These are phyloP conservation scores for Cataglyphis albicans DNA, from an alignment of 2,888 invertebrate genomes.

Conservation along the genomic window DNA sequence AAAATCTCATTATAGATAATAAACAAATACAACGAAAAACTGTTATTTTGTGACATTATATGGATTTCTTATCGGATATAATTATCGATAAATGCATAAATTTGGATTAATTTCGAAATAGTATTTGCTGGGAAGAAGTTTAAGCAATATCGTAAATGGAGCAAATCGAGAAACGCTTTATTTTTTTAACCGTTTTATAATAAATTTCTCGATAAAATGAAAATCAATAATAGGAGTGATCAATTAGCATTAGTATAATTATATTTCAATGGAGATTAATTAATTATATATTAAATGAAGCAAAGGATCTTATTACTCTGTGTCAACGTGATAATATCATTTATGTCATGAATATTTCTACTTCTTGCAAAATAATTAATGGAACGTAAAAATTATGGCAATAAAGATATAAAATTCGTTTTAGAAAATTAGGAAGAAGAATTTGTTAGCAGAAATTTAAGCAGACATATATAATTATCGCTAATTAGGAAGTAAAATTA, in stretches of 20 bases:
- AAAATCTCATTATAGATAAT: neutral
- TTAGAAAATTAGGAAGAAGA: neutral
- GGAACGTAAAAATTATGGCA: neutral
- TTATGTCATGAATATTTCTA: neutral
- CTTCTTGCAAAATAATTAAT: neutral
- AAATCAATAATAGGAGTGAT: neutral
- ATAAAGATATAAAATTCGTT: neutral
- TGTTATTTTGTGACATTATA: neutral
- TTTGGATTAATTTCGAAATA: neutral
- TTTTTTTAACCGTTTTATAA: neutral
- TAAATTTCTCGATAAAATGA: neutral
- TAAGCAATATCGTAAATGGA: neutral
- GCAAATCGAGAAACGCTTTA: neutral
- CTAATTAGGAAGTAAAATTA: neutral
- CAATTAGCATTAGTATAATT: conserved; percentile 4
- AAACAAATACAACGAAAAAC: neutral
- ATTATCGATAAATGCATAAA: neutral
- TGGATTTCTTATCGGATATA: neutral
- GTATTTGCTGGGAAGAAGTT: neutral
- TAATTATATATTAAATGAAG: neutral
- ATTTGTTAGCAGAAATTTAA: neutral
- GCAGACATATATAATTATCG: neutral
- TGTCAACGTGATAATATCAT: neutral
- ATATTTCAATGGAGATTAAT: conserved; percentile 1
- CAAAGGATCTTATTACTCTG: neutral